phyloP scores from a whole-genome alignment of 2,888 invertebrate species.

The Idaea aversata region DNA sequence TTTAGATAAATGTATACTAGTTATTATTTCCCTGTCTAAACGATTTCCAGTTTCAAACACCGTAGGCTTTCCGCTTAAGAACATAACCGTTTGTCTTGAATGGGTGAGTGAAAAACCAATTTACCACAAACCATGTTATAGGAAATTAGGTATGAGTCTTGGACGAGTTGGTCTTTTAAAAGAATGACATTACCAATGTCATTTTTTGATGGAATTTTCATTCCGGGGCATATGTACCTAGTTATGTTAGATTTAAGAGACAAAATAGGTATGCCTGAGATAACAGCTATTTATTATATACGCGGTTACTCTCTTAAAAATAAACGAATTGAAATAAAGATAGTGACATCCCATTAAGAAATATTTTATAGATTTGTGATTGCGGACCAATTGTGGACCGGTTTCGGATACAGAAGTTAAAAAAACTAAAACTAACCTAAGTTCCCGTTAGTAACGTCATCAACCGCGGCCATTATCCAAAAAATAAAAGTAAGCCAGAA shows the following conservation, averaged over 20 bases:
- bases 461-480: conserved; percentile 81
- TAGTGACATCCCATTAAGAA: background rate
- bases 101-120: conserved; percentile 1
- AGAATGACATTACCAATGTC: too few species aligned
- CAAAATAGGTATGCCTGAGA: too few species aligned
- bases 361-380: conserved; percentile 9
- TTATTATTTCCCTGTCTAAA: background rate
- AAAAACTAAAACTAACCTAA: background rate
- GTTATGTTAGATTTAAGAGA: too few species aligned
- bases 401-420: conserved; percentile 2
- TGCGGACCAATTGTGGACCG: conserved; percentile 19
- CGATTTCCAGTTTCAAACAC: background rate
- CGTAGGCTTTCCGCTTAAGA: background rate
- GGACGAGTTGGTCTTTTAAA: too few species aligned
- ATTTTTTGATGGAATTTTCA: too few species aligned
- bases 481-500: conserved; percentile 82
- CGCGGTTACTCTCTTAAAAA: background rate
- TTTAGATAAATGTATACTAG: background rate
- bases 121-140: background rate
- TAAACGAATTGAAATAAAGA: background rate
- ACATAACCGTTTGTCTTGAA: background rate
- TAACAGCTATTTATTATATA: too few species aligned
- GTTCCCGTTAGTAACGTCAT: conserved; percentile 33
- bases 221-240: too few species aligned
- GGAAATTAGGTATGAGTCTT: background rate